Percentiles rank a stretch among this genome's conserved stretches.
These are phyloP conservation scores for Cephus pulcher DNA, from an alignment of 2,888 invertebrate genomes.

Conservation along the genomic window DNA sequence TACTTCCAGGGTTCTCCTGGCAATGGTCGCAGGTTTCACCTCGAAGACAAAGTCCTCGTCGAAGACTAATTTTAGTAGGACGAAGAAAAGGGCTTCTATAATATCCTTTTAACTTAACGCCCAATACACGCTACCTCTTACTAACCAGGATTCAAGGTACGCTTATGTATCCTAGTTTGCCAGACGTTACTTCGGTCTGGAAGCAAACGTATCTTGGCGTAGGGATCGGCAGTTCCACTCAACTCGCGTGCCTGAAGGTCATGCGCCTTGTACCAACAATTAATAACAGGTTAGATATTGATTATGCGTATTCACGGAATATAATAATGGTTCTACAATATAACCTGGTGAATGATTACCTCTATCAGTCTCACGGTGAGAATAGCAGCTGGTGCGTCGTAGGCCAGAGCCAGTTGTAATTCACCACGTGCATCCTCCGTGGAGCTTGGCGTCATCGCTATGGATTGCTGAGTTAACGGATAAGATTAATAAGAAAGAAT, in stretches of 20 bases:
- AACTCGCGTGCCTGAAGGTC: constrained; percentile 71
- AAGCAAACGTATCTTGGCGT: constrained; percentile 74
- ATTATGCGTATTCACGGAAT: not conserved
- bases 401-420: constrained; percentile 72
- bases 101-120: not conserved
- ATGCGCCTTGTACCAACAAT: constrained; percentile 64
- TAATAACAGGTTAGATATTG: not conserved
- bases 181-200: constrained; percentile 73
- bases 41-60: constrained; percentile 79
- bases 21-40: constrained; percentile 69
- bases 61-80: constrained; percentile 67
- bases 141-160: constrained; percentile 74
- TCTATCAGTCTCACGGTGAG: constrained; percentile 75
- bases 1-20: constrained; percentile 72
- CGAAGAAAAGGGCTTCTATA: not conserved
- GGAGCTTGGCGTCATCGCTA: constrained; percentile 26
- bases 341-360: constrained; percentile 60
- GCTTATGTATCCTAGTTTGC: constrained; percentile 75
- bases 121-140: not conserved
- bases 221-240: constrained; percentile 75
- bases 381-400: constrained; percentile 74
- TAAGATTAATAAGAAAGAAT: not conserved
- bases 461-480: not conserved
- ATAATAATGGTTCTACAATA: not conserved
- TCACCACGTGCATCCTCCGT: constrained; percentile 72